Conservation (phyloP, 2,113 vertebrate genomes). For the Potamarius usumacintae region DNA sequence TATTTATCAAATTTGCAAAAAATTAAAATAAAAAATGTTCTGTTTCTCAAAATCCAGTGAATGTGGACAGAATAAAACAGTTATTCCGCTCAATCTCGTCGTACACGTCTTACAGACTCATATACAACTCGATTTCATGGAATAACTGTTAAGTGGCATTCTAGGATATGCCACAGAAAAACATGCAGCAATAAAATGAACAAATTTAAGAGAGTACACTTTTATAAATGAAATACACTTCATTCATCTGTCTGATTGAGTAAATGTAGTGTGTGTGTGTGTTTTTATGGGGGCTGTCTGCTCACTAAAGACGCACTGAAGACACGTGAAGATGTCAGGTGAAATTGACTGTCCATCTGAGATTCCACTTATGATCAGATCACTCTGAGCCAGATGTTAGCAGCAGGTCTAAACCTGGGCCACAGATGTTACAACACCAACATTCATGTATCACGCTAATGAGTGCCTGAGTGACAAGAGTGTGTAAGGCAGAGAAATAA, state of each 20-base stretch:
- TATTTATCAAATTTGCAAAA: too few relatives aligned
- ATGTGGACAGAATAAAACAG: too few relatives aligned
- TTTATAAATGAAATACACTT: neutral
- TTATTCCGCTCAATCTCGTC: too few relatives aligned
- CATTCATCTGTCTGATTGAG: neutral
- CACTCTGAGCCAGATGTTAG: neutral
- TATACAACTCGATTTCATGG: too few relatives aligned
- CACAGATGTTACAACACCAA: constrained; percentile 3
- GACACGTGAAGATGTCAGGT: neutral
- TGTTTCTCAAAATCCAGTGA: too few relatives aligned
- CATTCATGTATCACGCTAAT: neutral
- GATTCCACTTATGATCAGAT: neutral
- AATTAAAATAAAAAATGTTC: too few relatives aligned
- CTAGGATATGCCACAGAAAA: neutral
- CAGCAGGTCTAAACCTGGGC: neutral
- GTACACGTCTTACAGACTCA: too few relatives aligned
- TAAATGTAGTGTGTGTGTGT: neutral
- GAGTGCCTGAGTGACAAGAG: neutral
- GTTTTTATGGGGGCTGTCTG: neutral
- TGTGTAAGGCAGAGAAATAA: neutral
- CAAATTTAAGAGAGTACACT: neutral
- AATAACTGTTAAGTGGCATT: neutral
- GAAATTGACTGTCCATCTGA: neutral
- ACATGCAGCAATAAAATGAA: neutral
- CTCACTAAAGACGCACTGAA: neutral